Evolutionary conservation across 2,888 invertebrate species (phyloP).

Genomic region (Apamea monoglypha): DNA sequence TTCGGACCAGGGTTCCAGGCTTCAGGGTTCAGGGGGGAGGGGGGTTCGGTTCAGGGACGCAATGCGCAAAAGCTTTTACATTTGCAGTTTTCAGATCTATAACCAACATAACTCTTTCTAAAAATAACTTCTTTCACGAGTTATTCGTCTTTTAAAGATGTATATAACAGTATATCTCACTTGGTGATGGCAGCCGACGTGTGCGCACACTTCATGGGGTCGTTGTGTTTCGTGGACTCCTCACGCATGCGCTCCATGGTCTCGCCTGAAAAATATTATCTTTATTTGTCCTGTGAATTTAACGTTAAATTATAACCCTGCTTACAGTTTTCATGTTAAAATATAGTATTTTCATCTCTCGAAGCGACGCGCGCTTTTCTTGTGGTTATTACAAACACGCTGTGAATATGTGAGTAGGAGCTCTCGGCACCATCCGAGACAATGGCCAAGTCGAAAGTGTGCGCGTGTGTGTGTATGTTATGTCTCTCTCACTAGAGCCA

Average conservation of each 20-base stretch:
- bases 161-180: conserved; percentile 67
- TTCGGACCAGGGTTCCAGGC: too few relatives aligned
- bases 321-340: neutral
- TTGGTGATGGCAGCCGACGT: conserved; percentile 79
- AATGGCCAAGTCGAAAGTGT: neutral
- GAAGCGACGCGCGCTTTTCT: neutral
- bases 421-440: neutral
- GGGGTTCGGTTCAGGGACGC: too few relatives aligned
- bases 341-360: neutral
- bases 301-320: neutral
- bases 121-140: too few relatives aligned
- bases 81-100: neutral
- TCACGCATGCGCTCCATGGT: conserved; percentile 85
- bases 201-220: conserved; percentile 75
- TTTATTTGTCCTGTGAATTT: neutral
- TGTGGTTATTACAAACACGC: neutral
- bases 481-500: too few relatives aligned
- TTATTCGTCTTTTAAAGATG: too few relatives aligned
- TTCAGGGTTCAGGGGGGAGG: too few relatives aligned
- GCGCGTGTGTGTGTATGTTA: neutral
- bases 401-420: neutral
- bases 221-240: conserved; percentile 73
- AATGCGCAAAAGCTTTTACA: neutral
- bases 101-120: too few relatives aligned
- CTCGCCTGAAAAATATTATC: conserved; percentile 75